Percentiles rank a stretch among this genome's conserved stretches.
Conservation (phyloP, 2,113 vertebrate species). For the Neolamprologus variostigma region DNA sequence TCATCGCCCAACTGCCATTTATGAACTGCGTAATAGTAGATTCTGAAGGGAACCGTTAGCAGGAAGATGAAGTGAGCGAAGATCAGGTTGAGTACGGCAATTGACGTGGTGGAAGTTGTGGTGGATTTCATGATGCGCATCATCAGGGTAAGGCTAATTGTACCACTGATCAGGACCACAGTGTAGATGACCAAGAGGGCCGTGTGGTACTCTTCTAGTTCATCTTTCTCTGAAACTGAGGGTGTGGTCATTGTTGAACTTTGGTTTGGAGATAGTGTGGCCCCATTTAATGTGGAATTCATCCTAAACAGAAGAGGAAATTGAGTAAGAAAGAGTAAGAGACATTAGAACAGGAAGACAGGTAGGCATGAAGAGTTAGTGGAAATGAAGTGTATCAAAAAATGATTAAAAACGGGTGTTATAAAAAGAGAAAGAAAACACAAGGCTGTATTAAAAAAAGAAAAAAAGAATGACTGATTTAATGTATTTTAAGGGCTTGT, state of each 20-base stretch:
- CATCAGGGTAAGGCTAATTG: constrained; percentile 68
- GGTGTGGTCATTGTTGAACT: not conserved
- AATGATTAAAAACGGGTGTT: not conserved
- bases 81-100: constrained; percentile 81
- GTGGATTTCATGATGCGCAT: constrained; percentile 75
- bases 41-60: constrained; percentile 83
- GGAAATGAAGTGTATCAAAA: not conserved
- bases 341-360: not conserved
- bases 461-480: not conserved
- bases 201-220: not conserved
- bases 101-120: constrained; percentile 77
- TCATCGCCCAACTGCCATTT: constrained; percentile 51
- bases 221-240: accelerated
- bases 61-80: constrained; percentile 81
- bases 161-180: constrained; percentile 69
- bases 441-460: not conserved
- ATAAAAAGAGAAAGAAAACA: not conserved
- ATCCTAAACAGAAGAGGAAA: not conserved
- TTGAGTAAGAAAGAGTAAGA: not conserved
- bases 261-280: not conserved
- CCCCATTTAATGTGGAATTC: accelerated
- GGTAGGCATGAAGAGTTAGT: not conserved
- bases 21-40: constrained; percentile 69
- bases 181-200: constrained; percentile 67
- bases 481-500: not conserved